phyloP scores from a whole-genome alignment of 2,113 vertebrate genomes.

The Chauna torquata region DNA sequence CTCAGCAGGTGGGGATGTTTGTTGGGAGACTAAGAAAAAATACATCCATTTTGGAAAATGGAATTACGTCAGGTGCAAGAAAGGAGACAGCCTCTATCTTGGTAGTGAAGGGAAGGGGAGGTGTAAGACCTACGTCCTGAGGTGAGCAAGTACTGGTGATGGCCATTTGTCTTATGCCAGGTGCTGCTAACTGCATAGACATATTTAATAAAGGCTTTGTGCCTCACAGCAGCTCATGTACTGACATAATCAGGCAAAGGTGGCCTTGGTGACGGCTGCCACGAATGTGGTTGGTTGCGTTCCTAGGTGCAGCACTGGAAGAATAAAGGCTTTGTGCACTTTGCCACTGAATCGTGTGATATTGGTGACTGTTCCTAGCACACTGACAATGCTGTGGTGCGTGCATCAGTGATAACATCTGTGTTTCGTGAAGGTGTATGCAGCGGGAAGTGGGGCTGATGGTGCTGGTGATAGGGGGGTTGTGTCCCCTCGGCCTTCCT shows the following conservation, averaged over 20 bases:
- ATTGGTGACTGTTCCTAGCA: background rate
- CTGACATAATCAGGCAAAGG: background rate
- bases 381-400: background rate
- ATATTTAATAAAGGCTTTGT: background rate
- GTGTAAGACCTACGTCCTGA: background rate
- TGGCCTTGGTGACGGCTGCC: background rate
- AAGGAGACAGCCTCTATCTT: background rate
- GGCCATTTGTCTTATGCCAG: background rate
- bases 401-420: rapidly evolving
- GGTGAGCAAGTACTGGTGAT: background rate
- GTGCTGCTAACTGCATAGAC: background rate
- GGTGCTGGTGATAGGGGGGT: background rate
- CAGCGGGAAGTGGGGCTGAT: background rate
- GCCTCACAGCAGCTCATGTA: background rate
- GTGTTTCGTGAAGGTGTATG: rapidly evolving
- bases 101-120: background rate
- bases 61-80: background rate
- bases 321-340: background rate
- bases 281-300: background rate
- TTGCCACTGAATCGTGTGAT: background rate
- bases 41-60: background rate
- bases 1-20: background rate
- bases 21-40: background rate
- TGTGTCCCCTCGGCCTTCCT: background rate
- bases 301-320: background rate